Percentiles rank a stretch among this genome's conserved stretches.
Conservation (phyloP, 1,140 invertebrate species). For the Anadara kagoshimensis region DNA sequence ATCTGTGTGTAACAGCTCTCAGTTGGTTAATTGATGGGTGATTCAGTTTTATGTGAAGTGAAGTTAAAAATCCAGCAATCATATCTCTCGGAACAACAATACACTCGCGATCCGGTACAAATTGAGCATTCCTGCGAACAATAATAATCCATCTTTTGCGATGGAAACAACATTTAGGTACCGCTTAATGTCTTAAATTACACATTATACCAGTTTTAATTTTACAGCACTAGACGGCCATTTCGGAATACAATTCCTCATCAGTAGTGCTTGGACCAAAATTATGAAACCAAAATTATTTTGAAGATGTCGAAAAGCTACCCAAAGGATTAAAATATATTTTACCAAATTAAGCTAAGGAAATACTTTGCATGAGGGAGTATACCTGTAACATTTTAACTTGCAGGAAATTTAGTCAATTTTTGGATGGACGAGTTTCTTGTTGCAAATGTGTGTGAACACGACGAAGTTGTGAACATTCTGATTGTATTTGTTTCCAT, state of each 20-base stretch:
- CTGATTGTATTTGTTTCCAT: constrained; percentile 13
- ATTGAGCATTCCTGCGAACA: constrained; percentile 14
- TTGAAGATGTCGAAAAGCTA: too few species aligned
- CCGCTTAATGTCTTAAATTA: constrained; percentile 35
- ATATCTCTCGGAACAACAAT: constrained; percentile 41
- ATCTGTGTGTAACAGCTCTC: constrained; percentile 21
- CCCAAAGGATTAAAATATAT: too few species aligned
- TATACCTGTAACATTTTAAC: too few species aligned
- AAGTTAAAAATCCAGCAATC: constrained; percentile 35
- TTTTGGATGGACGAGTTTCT: constrained; percentile 17
- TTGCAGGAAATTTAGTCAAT: constrained; percentile 21
- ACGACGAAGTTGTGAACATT: constrained; percentile 6
- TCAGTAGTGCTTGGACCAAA: too few species aligned
- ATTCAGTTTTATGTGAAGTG: constrained; percentile 38
- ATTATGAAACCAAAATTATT: too few species aligned
- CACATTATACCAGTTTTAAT: too few species aligned
- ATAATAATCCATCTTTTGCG: constrained; percentile 33
- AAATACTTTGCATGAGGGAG: too few species aligned
- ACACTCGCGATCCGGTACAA: constrained; percentile 21
- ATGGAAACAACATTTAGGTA: constrained; percentile 31
- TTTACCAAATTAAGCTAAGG: too few species aligned
- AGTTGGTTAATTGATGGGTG: constrained; percentile 38
- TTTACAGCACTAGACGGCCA: too few species aligned
- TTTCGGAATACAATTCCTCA: too few species aligned
- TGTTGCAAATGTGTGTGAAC: constrained; percentile 7